phyloP scores from a whole-genome alignment of 2,888 invertebrate genomes.

The Melikaiella ostensackeni region DNA sequence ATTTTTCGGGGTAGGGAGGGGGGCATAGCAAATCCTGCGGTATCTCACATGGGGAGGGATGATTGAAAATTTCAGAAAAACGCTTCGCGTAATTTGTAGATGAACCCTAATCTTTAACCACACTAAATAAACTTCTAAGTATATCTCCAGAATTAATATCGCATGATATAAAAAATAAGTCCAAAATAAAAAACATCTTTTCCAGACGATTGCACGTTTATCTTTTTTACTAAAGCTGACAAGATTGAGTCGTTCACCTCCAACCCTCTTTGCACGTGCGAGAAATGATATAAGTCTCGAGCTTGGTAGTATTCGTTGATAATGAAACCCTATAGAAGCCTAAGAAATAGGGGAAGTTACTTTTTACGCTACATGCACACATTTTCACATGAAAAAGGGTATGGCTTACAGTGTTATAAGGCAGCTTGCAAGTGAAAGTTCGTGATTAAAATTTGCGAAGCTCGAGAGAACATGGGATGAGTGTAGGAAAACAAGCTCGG shows the following conservation, averaged over 20 bases:
- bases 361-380: neutral
- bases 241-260: conserved; percentile 20
- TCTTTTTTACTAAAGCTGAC: conserved; percentile 12
- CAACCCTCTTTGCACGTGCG: conserved; percentile 13
- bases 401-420: conserved; percentile 6
- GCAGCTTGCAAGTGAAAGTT: conserved; percentile 21
- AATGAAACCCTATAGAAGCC: conserved; percentile 18
- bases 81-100: no score
- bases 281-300: conserved; percentile 27
- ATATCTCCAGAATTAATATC: neutral
- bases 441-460: conserved; percentile 34
- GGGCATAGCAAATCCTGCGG: no score
- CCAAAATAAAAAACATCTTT: neutral
- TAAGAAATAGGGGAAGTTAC: neutral
- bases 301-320: conserved; percentile 11
- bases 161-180: neutral
- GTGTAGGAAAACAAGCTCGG: conserved; percentile 31
- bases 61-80: no score
- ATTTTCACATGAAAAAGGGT: neutral
- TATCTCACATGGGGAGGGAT: no score
- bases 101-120: neutral
- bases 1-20: no score
- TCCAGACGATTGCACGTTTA: conserved; percentile 2
- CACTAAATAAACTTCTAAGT: neutral
- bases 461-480: conserved; percentile 23